Base-by-base conservation (phyloP, 1,140 invertebrate species). In the Dendrolimus punctatus region DNA sequence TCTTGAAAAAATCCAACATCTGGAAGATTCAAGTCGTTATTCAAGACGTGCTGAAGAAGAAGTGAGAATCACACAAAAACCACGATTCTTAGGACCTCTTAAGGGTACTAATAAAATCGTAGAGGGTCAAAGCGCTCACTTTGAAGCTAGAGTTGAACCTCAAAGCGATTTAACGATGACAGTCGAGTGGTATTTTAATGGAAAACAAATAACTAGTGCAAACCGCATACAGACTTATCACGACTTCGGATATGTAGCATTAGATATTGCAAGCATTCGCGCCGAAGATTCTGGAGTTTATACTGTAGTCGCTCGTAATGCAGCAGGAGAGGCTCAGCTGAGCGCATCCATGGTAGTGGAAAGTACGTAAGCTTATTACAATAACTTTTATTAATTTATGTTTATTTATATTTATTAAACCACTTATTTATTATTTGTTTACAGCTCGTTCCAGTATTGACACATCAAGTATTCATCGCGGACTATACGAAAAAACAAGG, bases 41-140 rank as follows among this genome's bases (percentile, higher is more conserved):
- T 87, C 88, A 36, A 90, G 90, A 53, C 87, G 87, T 59, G 68
- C 83, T 41, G 91, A 93, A 65, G 94, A 96, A 85, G 95, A 96
- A 76, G 90, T 90, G 0, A 90, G 86, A 64, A 88, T 95, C 6
- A 94, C 89, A 0, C 93, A 95, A 75, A 91, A 93, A 62, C 96
- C 96, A 38, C 90, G 93, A 69, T 97, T 98, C 85, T 89, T 96
- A 46, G 94, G 94, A 57, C 94, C 93, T 44, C 77, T 98, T 6
- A 96, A 96, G 79, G 95, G 95, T 37, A 96, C 95, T 7, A 97
- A 93, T 69, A 96, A 96, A 72, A 95, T 99, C 63, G 91, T 95
- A n/a, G 98, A 99, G 88, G 95, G 95, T 7, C 97, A 99, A 88
- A 90, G 95, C 40, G 97, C 96, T 60, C 97, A 99, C 76, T 99